Evolutionary conservation across 2,888 invertebrate genomes (phyloP).

Genomic region (Ophraella communa): DNA sequence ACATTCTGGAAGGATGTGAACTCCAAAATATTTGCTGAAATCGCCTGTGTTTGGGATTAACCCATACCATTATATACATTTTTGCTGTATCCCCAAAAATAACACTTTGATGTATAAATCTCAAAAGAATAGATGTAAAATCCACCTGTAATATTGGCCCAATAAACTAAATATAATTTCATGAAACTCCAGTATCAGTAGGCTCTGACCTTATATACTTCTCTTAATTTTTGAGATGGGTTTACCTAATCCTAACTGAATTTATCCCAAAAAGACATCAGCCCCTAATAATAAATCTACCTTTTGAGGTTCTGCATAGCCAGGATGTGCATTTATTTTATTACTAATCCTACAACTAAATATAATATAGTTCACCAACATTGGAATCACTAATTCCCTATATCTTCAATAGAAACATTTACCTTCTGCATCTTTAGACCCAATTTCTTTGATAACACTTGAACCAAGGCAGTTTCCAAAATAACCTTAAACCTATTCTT

Average conservation of each 20-base stretch:
- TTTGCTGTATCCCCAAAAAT: background rate
- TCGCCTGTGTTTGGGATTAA: background rate
- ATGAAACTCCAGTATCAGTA: conserved; percentile 16
- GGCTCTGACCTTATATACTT: conserved; percentile 23
- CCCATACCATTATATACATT: background rate
- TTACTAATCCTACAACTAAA: too few relatives aligned
- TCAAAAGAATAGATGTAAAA: conserved; percentile 20
- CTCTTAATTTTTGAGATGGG: conserved; percentile 12
- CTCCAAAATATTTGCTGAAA: conserved; percentile 7
- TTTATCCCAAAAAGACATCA: background rate
- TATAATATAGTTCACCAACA: background rate
- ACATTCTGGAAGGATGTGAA: background rate
- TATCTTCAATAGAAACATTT: background rate
- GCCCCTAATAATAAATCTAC: background rate
- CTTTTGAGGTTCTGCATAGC: background rate
- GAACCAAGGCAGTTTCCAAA: background rate
- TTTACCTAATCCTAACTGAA: background rate
- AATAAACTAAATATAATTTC: conserved; percentile 21
- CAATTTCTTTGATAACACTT: background rate
- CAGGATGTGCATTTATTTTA: background rate
- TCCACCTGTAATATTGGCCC: conserved; percentile 28
- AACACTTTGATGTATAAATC: conserved; percentile 21
- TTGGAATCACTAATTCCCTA: background rate
- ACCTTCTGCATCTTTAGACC: background rate
- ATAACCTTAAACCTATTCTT: background rate